These are phyloP conservation scores for Alentia gelatinosa DNA, from an alignment of 2,888 invertebrate species.

Conservation along the genomic window DNA sequence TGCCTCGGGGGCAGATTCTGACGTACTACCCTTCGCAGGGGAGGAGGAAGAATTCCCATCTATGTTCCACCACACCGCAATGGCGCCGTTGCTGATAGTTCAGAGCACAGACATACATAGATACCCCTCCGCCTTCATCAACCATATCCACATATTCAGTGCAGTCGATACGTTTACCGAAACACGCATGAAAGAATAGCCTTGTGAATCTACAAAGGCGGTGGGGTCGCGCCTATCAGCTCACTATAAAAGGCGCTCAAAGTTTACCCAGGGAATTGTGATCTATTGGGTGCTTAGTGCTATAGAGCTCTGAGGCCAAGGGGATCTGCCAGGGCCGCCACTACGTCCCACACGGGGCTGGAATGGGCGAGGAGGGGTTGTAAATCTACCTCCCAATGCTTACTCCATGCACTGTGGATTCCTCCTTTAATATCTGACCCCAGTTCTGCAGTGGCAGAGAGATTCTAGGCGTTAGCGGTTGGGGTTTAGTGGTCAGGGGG, in stretches of 20 bases:
- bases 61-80: not conserved
- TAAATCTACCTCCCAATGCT: too few relatives aligned
- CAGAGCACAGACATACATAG: not conserved
- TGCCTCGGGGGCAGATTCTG: not conserved
- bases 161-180: not conserved
- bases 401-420: too few relatives aligned
- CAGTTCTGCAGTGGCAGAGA: too few relatives aligned
- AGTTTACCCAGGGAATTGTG: conserved; percentile 7
- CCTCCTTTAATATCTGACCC: too few relatives aligned
- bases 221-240: not conserved
- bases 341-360: too few relatives aligned
- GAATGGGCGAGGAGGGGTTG: too few relatives aligned
- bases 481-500: too few relatives aligned
- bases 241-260: not conserved
- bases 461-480: too few relatives aligned
- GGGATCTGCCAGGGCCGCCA: too few relatives aligned
- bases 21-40: not conserved
- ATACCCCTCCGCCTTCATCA: not conserved
- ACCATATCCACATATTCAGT: not conserved
- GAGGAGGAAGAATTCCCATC: not conserved
- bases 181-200: not conserved
- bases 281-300: not conserved
- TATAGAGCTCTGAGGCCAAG: not conserved
- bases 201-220: not conserved
- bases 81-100: too few relatives aligned